A percentile compares a stretch with the other conserved stretches of the same genome.
Evolutionary conservation across 2,888 invertebrate species (phyloP).

Genomic region (Nasonia oneida): DNA sequence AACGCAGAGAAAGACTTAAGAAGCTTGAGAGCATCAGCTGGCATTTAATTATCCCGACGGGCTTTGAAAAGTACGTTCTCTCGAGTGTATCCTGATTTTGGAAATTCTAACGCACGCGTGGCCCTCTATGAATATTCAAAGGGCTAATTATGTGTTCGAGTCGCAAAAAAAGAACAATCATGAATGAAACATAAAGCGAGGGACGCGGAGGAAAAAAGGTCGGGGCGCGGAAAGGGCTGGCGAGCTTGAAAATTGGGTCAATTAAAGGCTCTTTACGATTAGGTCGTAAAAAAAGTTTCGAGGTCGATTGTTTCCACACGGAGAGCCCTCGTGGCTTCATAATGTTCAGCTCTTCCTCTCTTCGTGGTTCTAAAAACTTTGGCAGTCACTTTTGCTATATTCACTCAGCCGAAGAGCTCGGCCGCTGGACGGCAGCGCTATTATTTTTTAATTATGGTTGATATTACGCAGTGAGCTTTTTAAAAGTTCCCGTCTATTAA

Average conservation of each 20-base stretch:
- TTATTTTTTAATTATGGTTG: conserved; percentile 18
- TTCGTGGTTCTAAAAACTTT: conserved; percentile 9
- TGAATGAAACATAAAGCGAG: background rate
- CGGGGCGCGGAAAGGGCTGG: background rate
- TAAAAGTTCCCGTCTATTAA: conserved; percentile 2
- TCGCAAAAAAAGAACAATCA: background rate
- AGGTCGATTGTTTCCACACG: conserved; percentile 35
- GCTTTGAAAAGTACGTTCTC: too few relatives aligned
- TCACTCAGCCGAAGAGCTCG: background rate
- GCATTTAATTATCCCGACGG: background rate
- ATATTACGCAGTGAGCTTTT: background rate
- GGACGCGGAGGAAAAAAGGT: background rate
- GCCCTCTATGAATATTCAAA: background rate
- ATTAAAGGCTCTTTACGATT: conserved; percentile 40
- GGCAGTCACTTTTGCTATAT: conserved; percentile 7
- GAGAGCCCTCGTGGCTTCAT: background rate
- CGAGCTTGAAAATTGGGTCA: conserved; percentile 29
- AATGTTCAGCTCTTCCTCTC: background rate
- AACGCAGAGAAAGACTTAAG: background rate
- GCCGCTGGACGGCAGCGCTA: background rate
- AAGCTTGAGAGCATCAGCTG: background rate
- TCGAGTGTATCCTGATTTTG: background rate
- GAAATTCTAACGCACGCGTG: background rate
- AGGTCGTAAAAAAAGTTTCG: conserved; percentile 30
- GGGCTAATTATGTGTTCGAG: background rate